Conservation (phyloP, 1,140 invertebrate genomes). For the Metopolophium dirhodum region DNA sequence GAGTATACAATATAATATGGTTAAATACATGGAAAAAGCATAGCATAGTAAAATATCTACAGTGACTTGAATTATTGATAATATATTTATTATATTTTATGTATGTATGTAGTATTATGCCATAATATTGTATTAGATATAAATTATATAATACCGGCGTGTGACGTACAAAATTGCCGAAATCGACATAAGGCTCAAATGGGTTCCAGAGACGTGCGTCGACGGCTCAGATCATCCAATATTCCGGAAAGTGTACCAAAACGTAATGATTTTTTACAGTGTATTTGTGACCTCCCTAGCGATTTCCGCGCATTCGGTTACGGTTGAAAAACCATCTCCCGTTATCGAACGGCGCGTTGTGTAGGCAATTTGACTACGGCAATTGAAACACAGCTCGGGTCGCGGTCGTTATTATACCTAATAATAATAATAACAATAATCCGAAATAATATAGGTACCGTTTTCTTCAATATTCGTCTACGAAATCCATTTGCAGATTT, state of each 20-base stretch:
- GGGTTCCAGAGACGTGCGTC: background rate
- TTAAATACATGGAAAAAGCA: background rate
- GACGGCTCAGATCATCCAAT: background rate
- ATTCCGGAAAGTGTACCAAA: background rate
- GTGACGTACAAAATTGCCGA: background rate
- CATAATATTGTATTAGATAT: no score
- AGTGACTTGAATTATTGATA: no score
- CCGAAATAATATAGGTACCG: background rate
- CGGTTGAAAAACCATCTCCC: background rate
- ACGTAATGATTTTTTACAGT: background rate
- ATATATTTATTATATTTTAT: no score
- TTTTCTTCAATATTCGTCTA: background rate
- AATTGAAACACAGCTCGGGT: background rate
- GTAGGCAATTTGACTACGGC: background rate
- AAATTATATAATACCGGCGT: background rate
- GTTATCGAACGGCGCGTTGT: background rate
- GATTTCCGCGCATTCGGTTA: background rate
- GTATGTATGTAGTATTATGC: background rate
- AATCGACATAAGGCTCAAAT: background rate
- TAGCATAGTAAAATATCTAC: background rate
- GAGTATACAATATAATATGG: fast-evolving
- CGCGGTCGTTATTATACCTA: background rate
- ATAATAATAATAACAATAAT: background rate
- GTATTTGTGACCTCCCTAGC: background rate
- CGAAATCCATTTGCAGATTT: background rate